These are phyloP conservation scores for Tipula unca DNA, from an alignment of 2,888 invertebrate genomes.

Conservation along the genomic window DNA sequence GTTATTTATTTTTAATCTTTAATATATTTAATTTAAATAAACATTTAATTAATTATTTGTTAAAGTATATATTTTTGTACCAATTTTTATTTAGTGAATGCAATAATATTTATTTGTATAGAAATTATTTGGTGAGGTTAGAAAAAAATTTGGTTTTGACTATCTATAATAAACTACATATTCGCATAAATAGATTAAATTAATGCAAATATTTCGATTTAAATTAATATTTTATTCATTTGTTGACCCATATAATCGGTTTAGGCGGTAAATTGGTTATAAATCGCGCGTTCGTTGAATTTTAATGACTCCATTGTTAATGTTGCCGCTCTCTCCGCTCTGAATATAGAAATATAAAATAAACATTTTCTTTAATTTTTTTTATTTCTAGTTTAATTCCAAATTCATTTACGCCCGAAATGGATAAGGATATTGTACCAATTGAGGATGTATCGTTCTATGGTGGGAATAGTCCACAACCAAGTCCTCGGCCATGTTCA, in stretches of 20 bases:
- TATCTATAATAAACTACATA: background rate
- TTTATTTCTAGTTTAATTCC: slow-evolving; percentile 44
- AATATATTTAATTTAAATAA: background rate
- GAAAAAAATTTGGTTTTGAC: background rate
- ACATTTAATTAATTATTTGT: background rate
- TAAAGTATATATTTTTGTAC: background rate
- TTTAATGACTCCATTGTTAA: background rate
- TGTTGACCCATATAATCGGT: background rate
- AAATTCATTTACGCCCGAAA: slow-evolving; percentile 45
- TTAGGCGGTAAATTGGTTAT: background rate
- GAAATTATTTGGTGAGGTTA: background rate
- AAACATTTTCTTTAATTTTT: background rate
- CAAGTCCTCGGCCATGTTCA: slow-evolving; percentile 26
- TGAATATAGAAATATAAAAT: background rate
- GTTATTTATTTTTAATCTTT: background rate
- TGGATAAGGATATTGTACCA: slow-evolving; percentile 37
- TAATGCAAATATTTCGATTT: background rate
- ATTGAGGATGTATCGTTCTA: slow-evolving; percentile 40
- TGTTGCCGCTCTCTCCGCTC: background rate
- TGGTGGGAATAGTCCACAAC: slow-evolving; percentile 31
- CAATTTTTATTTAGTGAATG: background rate
- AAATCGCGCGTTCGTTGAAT: background rate
- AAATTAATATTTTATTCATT: background rate
- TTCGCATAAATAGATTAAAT: background rate
- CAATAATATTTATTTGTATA: background rate